Conservation (phyloP, 2,888 invertebrate species). For the Orthosia incerta region DNA sequence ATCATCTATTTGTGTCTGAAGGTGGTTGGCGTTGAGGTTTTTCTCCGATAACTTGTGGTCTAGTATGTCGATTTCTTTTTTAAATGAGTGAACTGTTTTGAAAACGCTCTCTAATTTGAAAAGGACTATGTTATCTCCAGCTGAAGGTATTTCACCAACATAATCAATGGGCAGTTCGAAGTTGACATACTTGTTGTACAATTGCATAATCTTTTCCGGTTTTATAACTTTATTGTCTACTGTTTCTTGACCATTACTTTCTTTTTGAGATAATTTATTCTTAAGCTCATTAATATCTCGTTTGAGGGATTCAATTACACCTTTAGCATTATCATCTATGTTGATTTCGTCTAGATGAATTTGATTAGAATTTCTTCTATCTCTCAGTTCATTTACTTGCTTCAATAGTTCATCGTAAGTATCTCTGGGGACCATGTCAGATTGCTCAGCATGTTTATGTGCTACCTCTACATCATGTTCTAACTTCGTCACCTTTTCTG, state of each 20-base stretch:
- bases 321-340: slow-evolving; percentile 88
- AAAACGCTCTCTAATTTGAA: slow-evolving; percentile 90
- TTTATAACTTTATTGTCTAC: slow-evolving; percentile 78
- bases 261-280: slow-evolving; percentile 81
- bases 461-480: slow-evolving; percentile 86
- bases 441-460: slow-evolving; percentile 76
- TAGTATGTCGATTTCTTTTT: slow-evolving; percentile 91
- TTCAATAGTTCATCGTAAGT: slow-evolving; percentile 81
- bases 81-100: slow-evolving; percentile 90
- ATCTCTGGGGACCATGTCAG: slow-evolving; percentile 81
- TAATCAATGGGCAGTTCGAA: slow-evolving; percentile 88
- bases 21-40: slow-evolving; percentile 88
- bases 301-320: slow-evolving; percentile 88
- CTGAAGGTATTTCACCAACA: slow-evolving; percentile 85
- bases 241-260: slow-evolving; percentile 69
- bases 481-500: slow-evolving; percentile 86
- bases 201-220: slow-evolving; percentile 83
- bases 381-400: slow-evolving; percentile 81
- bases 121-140: slow-evolving; percentile 81
- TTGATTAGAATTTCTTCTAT: slow-evolving; percentile 77
- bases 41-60: slow-evolving; percentile 91
- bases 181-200: slow-evolving; percentile 87
- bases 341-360: slow-evolving; percentile 85
- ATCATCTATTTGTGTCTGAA: slow-evolving; percentile 91
- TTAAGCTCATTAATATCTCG: slow-evolving; percentile 86